phyloP scores from a whole-genome alignment of 2,113 vertebrate species.

The Pontoporia blainvillei region DNA sequence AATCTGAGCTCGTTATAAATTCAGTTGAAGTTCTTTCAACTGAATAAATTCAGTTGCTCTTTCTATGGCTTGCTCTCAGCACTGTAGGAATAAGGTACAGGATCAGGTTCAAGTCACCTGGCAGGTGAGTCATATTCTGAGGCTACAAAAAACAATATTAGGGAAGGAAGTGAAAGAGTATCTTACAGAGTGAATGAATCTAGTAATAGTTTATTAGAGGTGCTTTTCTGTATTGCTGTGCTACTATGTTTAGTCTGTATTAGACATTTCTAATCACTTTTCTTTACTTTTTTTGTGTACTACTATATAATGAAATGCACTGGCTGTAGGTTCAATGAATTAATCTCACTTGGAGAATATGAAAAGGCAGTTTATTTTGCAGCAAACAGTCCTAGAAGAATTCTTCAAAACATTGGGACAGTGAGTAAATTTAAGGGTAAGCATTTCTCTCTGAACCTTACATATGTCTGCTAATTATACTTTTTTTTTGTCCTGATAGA shows the following conservation, averaged over 20 bases:
- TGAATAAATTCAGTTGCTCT: background rate
- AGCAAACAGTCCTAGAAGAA: constrained; percentile 80
- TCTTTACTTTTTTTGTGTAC: constrained; percentile 13
- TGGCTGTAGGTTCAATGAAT: constrained; percentile 80
- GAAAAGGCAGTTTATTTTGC: constrained; percentile 81
- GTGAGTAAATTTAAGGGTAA: constrained; percentile 81
- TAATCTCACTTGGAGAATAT: constrained; percentile 80
- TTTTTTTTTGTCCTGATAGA: background rate
- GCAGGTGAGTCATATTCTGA: background rate
- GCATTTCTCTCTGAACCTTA: constrained; percentile 44
- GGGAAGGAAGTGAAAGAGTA: background rate
- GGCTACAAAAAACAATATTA: background rate
- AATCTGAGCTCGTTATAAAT: background rate
- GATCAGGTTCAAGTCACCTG: background rate
- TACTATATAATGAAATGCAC: constrained; percentile 44
- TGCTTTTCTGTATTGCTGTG: background rate
- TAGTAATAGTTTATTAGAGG: background rate
- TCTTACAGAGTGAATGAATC: background rate
- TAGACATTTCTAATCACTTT: constrained; percentile 30
- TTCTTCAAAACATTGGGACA: constrained; percentile 80
- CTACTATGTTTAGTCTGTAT: constrained; percentile 4
- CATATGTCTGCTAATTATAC: background rate
- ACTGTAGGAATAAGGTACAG: background rate
- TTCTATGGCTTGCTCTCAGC: background rate
- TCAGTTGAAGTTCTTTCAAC: background rate